Evolutionary conservation across 2,113 vertebrate species (phyloP), one percentile per base, ranked within the genome.

Genomic region (Lasiurus borealis): DNA sequence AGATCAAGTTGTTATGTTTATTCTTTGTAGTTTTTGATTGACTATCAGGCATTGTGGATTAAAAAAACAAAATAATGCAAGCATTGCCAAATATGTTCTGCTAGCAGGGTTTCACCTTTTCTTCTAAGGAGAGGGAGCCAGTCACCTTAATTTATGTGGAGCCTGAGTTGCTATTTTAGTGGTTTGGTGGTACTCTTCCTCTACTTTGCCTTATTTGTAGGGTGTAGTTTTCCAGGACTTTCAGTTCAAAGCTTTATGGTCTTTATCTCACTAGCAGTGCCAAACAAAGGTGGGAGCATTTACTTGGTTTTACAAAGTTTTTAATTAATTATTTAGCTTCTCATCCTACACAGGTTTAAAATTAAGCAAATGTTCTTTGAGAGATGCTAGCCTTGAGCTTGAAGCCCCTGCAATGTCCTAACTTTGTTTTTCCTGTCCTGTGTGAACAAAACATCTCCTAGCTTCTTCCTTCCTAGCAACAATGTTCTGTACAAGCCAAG

Each of bases 21-120:
- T 94, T 44, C 25, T 46, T 69, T 88, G 21, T 80, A 69, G 54
- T 85, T 82, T 92, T 86, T 86, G 85, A 66, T 86, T 86, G 85
- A 66, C 46, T 86, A 62, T 72, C 85, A 92, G 34, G 36, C 15
- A 10, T 57, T 40, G 48, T 94, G 36, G 76, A 59, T 89, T 78
- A 31, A 76, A 83, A 93, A 93, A 83, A 66, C 25, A 68, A 75
- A 88, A 75, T 75, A 82, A 93, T 83, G 62, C 36, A 78, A 59
- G 50, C 48, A 76, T 83, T 69, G 54, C 48, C 40, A 48, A 76
- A 2, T 86, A 62, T 78, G n/a, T 89, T 83, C 44, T 90, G 34
- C 68, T 34, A 77, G 82, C 72, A 11, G 25, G 23, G 6, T 12
- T 54, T 81, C 44, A 46, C 34, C 14, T 92, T 76, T 90, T 90